phyloP scores from a whole-genome alignment of 1,140 invertebrate genomes.

The Dendrolimus punctatus region DNA sequence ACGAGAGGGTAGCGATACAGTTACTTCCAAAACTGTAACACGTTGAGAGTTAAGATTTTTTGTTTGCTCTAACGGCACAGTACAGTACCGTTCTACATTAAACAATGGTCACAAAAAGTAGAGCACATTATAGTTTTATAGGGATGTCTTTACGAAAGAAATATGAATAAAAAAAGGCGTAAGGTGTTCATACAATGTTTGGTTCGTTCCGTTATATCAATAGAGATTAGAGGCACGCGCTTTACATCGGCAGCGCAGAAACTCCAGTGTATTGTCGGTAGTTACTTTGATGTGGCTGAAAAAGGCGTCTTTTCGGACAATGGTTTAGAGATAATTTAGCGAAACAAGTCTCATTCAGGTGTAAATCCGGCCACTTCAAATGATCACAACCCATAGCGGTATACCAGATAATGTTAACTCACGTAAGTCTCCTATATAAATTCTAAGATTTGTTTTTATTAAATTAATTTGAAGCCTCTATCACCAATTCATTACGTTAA shows the following conservation, averaged over 20 bases:
- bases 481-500: constrained; percentile 6
- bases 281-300: constrained; percentile 58
- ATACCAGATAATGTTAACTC: background rate
- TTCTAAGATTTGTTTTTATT: background rate
- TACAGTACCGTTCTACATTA: constrained; percentile 48
- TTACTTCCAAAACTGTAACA: constrained; percentile 68
- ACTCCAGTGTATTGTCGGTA: constrained; percentile 52
- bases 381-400: constrained; percentile 26
- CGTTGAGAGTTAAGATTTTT: constrained; percentile 35
- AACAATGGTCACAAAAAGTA: constrained; percentile 45
- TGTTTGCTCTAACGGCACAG: constrained; percentile 54
- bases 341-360: constrained; percentile 32
- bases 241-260: constrained; percentile 27
- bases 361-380: constrained; percentile 35
- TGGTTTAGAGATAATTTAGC: constrained; percentile 33
- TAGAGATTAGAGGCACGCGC: constrained; percentile 67
- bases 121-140: constrained; percentile 54
- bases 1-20: constrained; percentile 50
- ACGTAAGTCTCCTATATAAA: too few species aligned
- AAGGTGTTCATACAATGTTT: constrained; percentile 59
- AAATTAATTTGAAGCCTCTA: background rate
- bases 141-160: constrained; percentile 37
- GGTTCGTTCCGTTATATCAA: constrained; percentile 61
- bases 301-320: constrained; percentile 49
- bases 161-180: constrained; percentile 41